Evolutionary conservation across 2,888 invertebrate genomes (phyloP).

Genomic region (Limenitis camilla): DNA sequence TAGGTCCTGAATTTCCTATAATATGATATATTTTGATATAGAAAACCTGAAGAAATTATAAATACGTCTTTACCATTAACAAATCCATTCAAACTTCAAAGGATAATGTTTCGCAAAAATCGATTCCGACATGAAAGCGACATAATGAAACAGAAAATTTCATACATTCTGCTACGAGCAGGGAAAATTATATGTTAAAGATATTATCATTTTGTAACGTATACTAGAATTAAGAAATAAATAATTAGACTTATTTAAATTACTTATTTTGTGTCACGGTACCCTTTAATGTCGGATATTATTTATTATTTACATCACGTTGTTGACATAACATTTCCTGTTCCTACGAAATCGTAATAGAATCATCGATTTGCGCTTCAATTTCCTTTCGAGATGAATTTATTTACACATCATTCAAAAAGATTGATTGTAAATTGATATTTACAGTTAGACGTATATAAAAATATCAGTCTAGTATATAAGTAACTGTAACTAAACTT

Average conservation of each 20-base stretch:
- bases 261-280: too few relatives aligned
- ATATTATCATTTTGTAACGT: background rate
- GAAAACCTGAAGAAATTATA: too few relatives aligned
- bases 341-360: background rate
- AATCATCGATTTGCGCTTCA: constrained; percentile 10
- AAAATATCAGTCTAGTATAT: too few relatives aligned
- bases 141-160: constrained; percentile 9
- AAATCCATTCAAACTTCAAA: constrained; percentile 5
- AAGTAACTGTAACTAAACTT: too few relatives aligned
- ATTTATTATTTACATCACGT: background rate
- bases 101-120: constrained; percentile 3
- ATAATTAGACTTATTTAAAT: too few relatives aligned
- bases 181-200: background rate
- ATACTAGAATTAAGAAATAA: too few relatives aligned
- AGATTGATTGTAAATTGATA: background rate
- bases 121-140: constrained; percentile 8
- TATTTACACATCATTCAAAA: constrained; percentile 8
- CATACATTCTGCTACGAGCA: background rate
- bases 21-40: too few relatives aligned
- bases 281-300: too few relatives aligned
- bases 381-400: constrained; percentile 12
- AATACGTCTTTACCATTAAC: constrained; percentile 1
- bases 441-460: too few relatives aligned
- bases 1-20: too few relatives aligned
- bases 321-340: constrained; percentile 1